These are phyloP conservation scores for Alloplasta piceator DNA, from an alignment of 2,888 invertebrate genomes.

Conservation along the genomic window DNA sequence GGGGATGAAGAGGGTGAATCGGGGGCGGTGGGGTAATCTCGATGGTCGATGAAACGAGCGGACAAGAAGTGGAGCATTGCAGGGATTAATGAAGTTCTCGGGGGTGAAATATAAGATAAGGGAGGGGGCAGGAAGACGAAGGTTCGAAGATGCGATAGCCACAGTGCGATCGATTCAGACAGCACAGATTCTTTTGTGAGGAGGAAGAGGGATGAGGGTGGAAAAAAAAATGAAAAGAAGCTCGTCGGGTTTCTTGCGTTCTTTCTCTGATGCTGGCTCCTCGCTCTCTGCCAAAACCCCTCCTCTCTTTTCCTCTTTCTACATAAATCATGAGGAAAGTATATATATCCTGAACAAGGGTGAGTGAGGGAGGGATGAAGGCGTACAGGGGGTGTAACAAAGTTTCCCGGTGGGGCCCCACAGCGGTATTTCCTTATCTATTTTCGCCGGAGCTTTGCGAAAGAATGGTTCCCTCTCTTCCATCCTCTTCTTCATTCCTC, in stretches of 20 bases:
- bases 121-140: background rate
- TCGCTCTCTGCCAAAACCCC: constrained; percentile 14
- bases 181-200: constrained; percentile 52
- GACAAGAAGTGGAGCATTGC: constrained; percentile 14
- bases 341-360: constrained; percentile 57
- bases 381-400: constrained; percentile 61
- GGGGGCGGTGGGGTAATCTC: too few relatives aligned
- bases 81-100: constrained; percentile 23
- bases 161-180: constrained; percentile 39
- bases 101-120: constrained; percentile 1
- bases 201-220: constrained; percentile 20
- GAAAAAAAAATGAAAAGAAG: constrained; percentile 24
- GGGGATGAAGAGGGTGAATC: constrained; percentile 15
- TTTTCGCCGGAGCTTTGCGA: constrained; percentile 64
- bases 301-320: constrained; percentile 56
- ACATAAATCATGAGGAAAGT: constrained; percentile 66
- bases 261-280: constrained; percentile 20
- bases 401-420: constrained; percentile 63
- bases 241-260: constrained; percentile 40
- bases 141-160: constrained; percentile 17
- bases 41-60: constrained; percentile 12
- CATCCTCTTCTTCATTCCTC: constrained; percentile 47
- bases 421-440: constrained; percentile 66
- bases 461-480: constrained; percentile 46
- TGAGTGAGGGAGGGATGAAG: background rate